Conservation (phyloP, 2,113 vertebrate genomes). For the Philantomba maxwellii region DNA sequence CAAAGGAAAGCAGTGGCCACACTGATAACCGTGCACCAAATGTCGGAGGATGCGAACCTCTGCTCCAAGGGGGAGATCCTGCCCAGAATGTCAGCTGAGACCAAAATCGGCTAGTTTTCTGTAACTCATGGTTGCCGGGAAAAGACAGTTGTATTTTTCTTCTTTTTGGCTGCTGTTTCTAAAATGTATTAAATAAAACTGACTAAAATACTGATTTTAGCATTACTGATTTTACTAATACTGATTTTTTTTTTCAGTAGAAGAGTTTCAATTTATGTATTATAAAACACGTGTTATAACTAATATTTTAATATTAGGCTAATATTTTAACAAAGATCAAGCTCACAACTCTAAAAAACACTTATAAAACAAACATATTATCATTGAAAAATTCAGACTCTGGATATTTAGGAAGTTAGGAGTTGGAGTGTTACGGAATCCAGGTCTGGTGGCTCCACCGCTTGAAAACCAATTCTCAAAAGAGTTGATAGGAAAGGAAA, state of each 20-base stretch:
- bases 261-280: not conserved
- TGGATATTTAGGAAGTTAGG: not conserved
- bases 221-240: too few species aligned
- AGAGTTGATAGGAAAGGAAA: not conserved
- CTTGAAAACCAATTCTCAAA: not conserved
- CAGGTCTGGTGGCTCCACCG: not conserved
- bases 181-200: not conserved
- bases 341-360: not conserved
- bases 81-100: not conserved
- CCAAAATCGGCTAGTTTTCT: not conserved
- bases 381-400: not conserved
- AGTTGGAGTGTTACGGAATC: not conserved
- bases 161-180: not conserved
- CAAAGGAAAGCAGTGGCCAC: rapidly evolving
- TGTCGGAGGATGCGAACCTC: rapidly evolving
- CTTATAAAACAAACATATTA: not conserved
- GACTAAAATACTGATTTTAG: not conserved
- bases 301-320: not conserved
- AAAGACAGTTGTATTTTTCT: not conserved
- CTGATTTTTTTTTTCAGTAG: not conserved
- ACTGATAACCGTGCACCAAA: rapidly evolving
- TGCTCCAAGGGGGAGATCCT: not conserved
- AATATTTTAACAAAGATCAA: not conserved
- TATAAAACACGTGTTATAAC: not conserved
- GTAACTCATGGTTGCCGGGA: not conserved